Conservation (phyloP, 1,140 invertebrate species). For the Euschistus heros region DNA sequence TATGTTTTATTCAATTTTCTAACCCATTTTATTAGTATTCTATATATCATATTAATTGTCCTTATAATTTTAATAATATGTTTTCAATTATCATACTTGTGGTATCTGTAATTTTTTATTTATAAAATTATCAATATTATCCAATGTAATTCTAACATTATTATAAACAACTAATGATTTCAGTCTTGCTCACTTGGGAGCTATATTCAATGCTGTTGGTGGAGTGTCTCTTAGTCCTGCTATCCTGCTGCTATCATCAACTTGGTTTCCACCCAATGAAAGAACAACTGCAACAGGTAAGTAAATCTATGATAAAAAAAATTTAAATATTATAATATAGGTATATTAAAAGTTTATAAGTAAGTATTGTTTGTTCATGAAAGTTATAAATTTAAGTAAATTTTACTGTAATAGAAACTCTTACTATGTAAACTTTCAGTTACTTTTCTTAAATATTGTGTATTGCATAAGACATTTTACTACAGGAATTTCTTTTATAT, state of each 20-base stretch:
- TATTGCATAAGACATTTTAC: no score
- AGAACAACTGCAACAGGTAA: conserved; percentile 37
- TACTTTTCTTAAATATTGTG: no score
- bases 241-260: conserved; percentile 34
- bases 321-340: no score
- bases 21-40: no score
- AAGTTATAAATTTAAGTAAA: no score
- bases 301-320: no score
- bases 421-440: no score
- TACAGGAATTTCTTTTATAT: no score
- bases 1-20: no score
- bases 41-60: neutral
- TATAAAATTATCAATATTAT: neutral
- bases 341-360: no score
- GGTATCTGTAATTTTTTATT: neutral
- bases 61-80: neutral
- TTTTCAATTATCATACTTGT: neutral
- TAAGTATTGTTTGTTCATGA: no score
- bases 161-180: conserved; percentile 16
- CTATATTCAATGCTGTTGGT: conserved; percentile 35
- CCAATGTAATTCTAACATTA: neutral
- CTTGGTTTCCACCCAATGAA: conserved; percentile 36
- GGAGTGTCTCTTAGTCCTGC: conserved; percentile 36
- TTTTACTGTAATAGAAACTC: no score
- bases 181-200: conserved; percentile 34